Evolutionary conservation across 1,140 invertebrate genomes (phyloP), one percentile per base, ranked within the genome.

Genomic region (Heliconius eleuchia): DNA sequence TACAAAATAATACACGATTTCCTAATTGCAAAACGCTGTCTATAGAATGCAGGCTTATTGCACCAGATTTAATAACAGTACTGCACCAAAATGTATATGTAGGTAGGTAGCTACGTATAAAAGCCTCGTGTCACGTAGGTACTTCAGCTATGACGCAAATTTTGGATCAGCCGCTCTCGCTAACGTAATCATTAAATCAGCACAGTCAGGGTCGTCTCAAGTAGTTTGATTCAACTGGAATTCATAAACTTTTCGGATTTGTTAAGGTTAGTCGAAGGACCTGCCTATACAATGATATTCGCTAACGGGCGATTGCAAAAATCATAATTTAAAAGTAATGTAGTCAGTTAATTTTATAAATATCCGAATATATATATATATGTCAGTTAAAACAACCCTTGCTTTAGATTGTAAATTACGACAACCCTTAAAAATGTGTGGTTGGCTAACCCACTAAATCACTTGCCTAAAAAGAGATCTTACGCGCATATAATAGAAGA

Each of bases 81-180:
- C 55, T 57, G 55, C 55, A 57, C 55, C 55, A 57, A 57, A 57
- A 23, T 57, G 8, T 57, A 23, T 57, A 57, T 9, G 9, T n/a
- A 23, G 55, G 19, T 57, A 57, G n/a, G 19, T 57, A 57, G 55
- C 19, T 57, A 57, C 9, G 57, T 60, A 66, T 66, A 66, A 66
- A 57, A 66, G 60, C 60, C 23, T 66, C 60, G 60, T 66, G 60
- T 66, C 60, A 66, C 60, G 60, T 66, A 66, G 23, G 1, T 66
- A 66, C 60, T 30, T 66, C 13, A 66, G 11, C n/a, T 30, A 30
- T 66, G 60, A 66, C 60, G 60, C 60, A 66, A 66, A 66, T 66
- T 66, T 66, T 27, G 60, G 60, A 66, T 60, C 55, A n/a, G 55
- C n/a, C 55, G 55, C 55, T 60, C 55, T 60, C 55, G 55, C 55